Evolutionary conservation across 2,888 invertebrate genomes (phyloP).

Genomic region (Empis stercorea): DNA sequence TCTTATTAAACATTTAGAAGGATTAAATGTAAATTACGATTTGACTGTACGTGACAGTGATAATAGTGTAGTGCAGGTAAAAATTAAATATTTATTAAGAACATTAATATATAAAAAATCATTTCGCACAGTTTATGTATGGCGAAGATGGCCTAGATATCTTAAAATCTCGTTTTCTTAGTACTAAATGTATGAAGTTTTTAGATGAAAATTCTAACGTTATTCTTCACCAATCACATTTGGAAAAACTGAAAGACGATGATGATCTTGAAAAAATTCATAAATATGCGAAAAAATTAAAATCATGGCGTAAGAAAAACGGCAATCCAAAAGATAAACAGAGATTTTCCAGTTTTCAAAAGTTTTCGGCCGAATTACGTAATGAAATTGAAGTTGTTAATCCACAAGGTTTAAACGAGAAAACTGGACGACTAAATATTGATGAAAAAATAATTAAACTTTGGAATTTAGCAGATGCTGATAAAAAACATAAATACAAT

Average conservation of each 20-base stretch:
- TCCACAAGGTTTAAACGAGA: conserved; percentile 36
- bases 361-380: conserved; percentile 44
- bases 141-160: conserved; percentile 93
- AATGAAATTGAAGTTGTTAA: conserved; percentile 37
- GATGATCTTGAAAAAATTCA: conserved; percentile 39
- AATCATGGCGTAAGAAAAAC: conserved; percentile 48
- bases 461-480: conserved; percentile 51
- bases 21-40: conserved; percentile 84
- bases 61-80: conserved; percentile 74
- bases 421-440: conserved; percentile 45
- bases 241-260: conserved; percentile 46
- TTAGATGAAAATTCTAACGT: conserved; percentile 66
- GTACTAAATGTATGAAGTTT: conserved; percentile 60
- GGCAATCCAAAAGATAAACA: conserved; percentile 37
- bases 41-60: conserved; percentile 92
- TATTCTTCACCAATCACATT: conserved; percentile 43
- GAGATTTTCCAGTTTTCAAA: conserved; percentile 42
- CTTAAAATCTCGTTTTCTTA: conserved; percentile 72
- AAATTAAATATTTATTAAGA: conserved; percentile 3
- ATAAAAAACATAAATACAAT: conserved; percentile 39
- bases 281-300: conserved; percentile 45
- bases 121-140: conserved; percentile 58
- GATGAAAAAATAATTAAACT: conserved; percentile 48
- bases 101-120: background rate
- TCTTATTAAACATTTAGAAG: conserved; percentile 95